Conservation (phyloP, 2,888 invertebrate genomes). For the Drosophila tanythrix region DNA sequence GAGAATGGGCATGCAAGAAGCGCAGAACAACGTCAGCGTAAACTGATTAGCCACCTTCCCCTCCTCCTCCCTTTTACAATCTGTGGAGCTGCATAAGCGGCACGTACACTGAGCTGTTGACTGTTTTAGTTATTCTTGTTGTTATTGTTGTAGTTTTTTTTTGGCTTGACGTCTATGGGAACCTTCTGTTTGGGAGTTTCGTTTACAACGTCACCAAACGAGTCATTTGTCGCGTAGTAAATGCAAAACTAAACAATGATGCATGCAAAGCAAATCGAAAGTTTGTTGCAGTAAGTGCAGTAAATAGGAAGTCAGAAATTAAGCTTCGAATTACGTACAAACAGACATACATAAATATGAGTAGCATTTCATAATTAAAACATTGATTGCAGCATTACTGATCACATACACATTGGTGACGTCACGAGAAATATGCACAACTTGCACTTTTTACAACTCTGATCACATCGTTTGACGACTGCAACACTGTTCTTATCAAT, state of each 20-base stretch:
- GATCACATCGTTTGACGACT: conserved; percentile 4
- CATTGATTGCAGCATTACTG: conserved; percentile 10
- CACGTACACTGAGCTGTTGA: conserved; percentile 59
- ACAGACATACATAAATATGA: conserved; percentile 17
- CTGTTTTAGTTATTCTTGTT: conserved; percentile 12
- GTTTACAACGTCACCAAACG: conserved; percentile 52
- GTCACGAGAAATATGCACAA: not conserved
- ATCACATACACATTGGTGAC: conserved; percentile 4
- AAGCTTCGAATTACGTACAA: conserved; percentile 54
- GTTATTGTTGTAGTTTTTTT: conserved; percentile 2
- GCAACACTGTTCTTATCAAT: conserved; percentile 34
- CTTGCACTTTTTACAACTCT: conserved; percentile 24
- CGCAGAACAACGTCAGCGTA: conserved; percentile 74
- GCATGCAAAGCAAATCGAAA: conserved; percentile 27
- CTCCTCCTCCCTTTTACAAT: conserved; percentile 11
- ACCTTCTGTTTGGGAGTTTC: conserved; percentile 67
- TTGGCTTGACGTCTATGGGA: conserved; percentile 54
- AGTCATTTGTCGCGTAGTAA: conserved; percentile 39
- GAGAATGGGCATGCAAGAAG: conserved; percentile 63
- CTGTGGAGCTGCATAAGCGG: conserved; percentile 60
- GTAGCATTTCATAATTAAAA: conserved; percentile 11
- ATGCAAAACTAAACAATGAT: conserved; percentile 36
- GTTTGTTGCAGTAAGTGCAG: conserved; percentile 5
- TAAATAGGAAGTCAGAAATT: conserved; percentile 64
- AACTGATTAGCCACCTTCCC: conserved; percentile 70